Evolutionary conservation across 2,888 invertebrate genomes (phyloP), one percentile per base, ranked within the genome.

Genomic region (Dysmachus trigonus): DNA sequence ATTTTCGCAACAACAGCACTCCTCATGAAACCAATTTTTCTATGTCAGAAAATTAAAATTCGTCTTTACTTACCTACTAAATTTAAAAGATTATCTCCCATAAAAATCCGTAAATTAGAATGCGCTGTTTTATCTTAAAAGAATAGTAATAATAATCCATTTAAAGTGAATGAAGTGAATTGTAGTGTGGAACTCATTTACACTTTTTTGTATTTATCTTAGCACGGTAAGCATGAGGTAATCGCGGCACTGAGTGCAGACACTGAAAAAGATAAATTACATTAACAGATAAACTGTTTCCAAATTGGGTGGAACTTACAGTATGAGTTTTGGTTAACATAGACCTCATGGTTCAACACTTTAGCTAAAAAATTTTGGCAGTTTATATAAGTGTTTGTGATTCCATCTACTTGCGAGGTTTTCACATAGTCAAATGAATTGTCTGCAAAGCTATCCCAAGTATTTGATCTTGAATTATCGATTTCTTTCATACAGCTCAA

Each of bases 371-470:
- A 90, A 71, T 90, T 90, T 88, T 92, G 92, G 76, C 91, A 91
- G 18, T 90, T 90, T 74, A 92, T 90, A 85, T 92, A 92, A 1
- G 91, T 91, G 13, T 87, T 22, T 87, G 92, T 92, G 72, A 92
- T 90, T n/a, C 89, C 90, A 77, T 88, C 90, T 13, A 92, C 90
- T 87, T 91, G 90, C 13, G 90, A 77, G 15, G 30, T 30, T 79
- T 76, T 30, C 6, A 22, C 33, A 47, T 73, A 31, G 35, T 86
- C n/a, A 33, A 18, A 18, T 5, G 15, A 10, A 74, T 22, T 41
- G n/a, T 72, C 72, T 13, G n/a, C 38, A 5, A 31, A n/a, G 10
- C 30, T 72, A 41, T 38, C 71, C 7, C 38, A 62, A 35, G 15
- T 27, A 62, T 22, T 27, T n/a, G 10, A 22, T 0, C 2, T 3